Evolutionary conservation across 2,888 invertebrate genomes (phyloP), one percentile per base, ranked within the genome.

Genomic region (Ischnura elegans): DNA sequence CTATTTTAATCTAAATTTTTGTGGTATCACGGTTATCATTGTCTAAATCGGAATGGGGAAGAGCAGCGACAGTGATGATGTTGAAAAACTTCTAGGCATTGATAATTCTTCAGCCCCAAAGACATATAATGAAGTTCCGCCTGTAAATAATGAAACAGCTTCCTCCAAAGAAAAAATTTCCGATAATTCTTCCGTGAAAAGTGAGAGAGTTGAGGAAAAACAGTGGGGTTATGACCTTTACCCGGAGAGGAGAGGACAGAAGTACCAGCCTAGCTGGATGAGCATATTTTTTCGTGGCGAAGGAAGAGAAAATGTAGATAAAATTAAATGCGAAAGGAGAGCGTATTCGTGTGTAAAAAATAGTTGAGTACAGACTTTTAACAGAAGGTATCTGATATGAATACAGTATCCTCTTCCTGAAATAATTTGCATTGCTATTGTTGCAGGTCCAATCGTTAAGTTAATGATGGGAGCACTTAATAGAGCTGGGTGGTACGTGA

Each of bases 401-500:
- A 61, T 93, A 45, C 36, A 36, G 46, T 94, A 87, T 43, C 43
- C 87, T 29, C 42, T 43, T 21, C 46, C 45, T 87, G 46, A 61
- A 86, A 43, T 61, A 93, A 94, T 94, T 45, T 94, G 93, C 93
- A 29, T 93, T 93, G 55, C 94, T 94, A 94, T 94, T 94, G 95
- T 76, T 95, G 51, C 95, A 98, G 97, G 97, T 97, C 97, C 98
- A 2, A 96, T 98, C 66, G 98, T 99, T 0, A 98, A 98, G 96
- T 96, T 98, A 42, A 98, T 99, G 98, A 97, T 98, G 97, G 97
- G 97, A 93, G 99, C 99, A 25, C 96, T 99, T 19, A 98, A 97
- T 95, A 97, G 97, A 95, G 97, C 98, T 94, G 98, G 98, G 95
- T 98, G 98, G 98, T 98, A 95, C 96, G 97, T 96, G 94, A n/a